Evolutionary conservation across 2,113 vertebrate genomes (phyloP).

Genomic region (Zosterops lateralis): DNA sequence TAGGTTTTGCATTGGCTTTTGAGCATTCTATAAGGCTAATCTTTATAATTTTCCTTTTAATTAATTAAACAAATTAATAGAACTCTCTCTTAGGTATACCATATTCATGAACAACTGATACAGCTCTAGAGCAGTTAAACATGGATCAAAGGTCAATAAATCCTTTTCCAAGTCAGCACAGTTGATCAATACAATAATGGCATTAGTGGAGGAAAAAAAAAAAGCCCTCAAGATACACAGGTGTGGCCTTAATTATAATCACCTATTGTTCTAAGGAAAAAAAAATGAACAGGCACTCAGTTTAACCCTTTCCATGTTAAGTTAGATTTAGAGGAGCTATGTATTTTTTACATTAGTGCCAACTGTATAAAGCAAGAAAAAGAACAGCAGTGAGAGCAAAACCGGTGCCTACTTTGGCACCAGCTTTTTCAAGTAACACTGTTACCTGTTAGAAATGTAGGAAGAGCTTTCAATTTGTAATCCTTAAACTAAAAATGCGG

Average conservation of each 20-base stretch:
- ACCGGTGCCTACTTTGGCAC: conserved; percentile 59
- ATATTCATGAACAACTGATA: conserved; percentile 20
- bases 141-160: conserved; percentile 62
- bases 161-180: conserved; percentile 55
- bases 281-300: conserved; percentile 18
- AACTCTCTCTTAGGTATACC: conserved; percentile 54
- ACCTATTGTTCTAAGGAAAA: conserved; percentile 37
- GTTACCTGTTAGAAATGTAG: conserved; percentile 78
- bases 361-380: conserved; percentile 62
- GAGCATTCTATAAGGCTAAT: conserved; percentile 70
- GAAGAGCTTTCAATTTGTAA: conserved; percentile 89
- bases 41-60: conserved; percentile 65
- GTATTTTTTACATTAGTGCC: conserved; percentile 70
- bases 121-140: conserved; percentile 53
- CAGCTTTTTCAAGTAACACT: conserved; percentile 67
- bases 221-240: conserved; percentile 54
- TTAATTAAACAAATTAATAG: conserved; percentile 43
- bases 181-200: conserved; percentile 28
- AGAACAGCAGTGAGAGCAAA: conserved; percentile 66
- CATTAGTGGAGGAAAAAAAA: not conserved
- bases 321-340: conserved; percentile 70
- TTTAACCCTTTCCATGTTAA: conserved; percentile 62
- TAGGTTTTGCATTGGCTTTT: conserved; percentile 71
- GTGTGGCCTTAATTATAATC: conserved; percentile 78
- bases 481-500: conserved; percentile 85